These are phyloP conservation scores for Scaptomyza hsui DNA, from an alignment of 1,140 invertebrate genomes.

Conservation along the genomic window DNA sequence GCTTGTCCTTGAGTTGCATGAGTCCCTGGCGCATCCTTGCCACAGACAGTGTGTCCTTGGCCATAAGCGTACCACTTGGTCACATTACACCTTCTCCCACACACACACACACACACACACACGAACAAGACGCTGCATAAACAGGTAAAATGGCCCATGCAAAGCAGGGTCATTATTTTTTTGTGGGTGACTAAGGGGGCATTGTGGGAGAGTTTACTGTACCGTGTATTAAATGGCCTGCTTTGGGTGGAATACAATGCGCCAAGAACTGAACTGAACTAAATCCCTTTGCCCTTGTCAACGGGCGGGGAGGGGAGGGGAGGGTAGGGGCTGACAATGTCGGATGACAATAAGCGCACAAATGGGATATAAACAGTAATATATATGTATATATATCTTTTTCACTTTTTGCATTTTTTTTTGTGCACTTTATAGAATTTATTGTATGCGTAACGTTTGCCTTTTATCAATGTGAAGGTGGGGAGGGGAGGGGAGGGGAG, in stretches of 20 bases:
- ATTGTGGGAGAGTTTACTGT: background rate
- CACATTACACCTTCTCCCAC: constrained; percentile 32
- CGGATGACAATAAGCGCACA: constrained; percentile 33
- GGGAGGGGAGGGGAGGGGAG: too few species aligned
- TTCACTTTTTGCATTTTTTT: background rate
- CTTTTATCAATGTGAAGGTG: constrained; percentile 10
- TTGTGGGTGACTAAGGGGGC: background rate
- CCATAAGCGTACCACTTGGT: constrained; percentile 26
- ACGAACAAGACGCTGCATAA: too few species aligned
- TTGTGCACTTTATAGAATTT: constrained; percentile 36
- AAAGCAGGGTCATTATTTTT: too few species aligned
- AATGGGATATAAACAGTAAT: constrained; percentile 42
- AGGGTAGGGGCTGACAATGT: constrained; percentile 17
- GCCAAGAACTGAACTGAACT: background rate
- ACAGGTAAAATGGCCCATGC: too few species aligned
- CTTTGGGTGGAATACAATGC: constrained; percentile 19
- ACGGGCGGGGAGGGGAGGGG: background rate
- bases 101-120: too few species aligned
- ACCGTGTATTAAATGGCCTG: constrained; percentile 18
- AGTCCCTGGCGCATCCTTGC: background rate
- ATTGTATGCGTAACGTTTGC: constrained; percentile 34
- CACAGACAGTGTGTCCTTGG: constrained; percentile 15
- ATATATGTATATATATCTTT: constrained; percentile 1
- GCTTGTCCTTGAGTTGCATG: constrained; percentile 5
- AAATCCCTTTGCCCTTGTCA: background rate